phyloP scores from a whole-genome alignment of 2,113 vertebrate genomes.

The Brachionichthys hirsutus region DNA sequence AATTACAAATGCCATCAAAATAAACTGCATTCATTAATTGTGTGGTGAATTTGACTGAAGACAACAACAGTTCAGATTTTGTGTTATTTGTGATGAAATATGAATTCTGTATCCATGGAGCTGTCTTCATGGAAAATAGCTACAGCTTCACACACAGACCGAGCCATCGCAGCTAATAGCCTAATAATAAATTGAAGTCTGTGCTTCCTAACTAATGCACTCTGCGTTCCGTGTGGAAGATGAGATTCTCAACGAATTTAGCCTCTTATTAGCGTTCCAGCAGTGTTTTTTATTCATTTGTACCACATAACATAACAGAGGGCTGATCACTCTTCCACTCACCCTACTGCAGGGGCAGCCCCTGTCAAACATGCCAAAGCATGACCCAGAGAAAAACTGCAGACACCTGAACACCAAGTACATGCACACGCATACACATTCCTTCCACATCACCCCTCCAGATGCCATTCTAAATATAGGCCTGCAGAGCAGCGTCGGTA shows the following conservation, averaged over 20 bases:
- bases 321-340: conserved; percentile 27
- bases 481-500: conserved; percentile 51
- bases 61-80: conserved; percentile 32
- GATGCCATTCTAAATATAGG: conserved; percentile 80
- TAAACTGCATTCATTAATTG: not conserved
- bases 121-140: too few species aligned
- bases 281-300: conserved; percentile 7
- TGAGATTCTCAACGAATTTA: conserved; percentile 12
- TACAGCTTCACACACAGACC: conserved; percentile 13
- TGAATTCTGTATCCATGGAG: conserved; percentile 35
- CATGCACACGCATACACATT: conserved; percentile 30
- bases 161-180: conserved; percentile 5
- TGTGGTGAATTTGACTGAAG: conserved; percentile 10
- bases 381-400: conserved; percentile 5
- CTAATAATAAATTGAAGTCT: conserved; percentile 17
- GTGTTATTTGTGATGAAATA: conserved; percentile 44
- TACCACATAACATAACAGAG: conserved; percentile 10
- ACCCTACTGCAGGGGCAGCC: conserved; percentile 37
- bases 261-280: conserved; percentile 1
- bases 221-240: not conserved
- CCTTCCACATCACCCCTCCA: conserved; percentile 67
- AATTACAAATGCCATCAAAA: conserved; percentile 14
- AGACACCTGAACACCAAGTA: conserved; percentile 7
- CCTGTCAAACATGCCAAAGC: conserved; percentile 25
- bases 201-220: not conserved